These are phyloP conservation scores for Stomatorhinus ivindoensis DNA, from an alignment of 2,113 vertebrate species.

Conservation along the genomic window DNA sequence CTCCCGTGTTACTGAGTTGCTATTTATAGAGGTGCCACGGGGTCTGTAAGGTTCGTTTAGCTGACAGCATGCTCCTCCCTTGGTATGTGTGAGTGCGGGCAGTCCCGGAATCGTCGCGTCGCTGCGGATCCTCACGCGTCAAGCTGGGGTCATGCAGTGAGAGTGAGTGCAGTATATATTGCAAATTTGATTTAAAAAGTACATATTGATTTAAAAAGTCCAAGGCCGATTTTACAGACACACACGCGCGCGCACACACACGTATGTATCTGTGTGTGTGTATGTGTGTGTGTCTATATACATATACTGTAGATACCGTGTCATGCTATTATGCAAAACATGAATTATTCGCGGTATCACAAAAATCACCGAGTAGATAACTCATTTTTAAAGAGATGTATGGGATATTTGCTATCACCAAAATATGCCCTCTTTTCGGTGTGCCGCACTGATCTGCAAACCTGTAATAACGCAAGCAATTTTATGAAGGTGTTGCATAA, in stretches of 20 bases:
- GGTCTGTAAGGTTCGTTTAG: background rate
- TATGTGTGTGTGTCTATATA: background rate
- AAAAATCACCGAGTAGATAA: background rate
- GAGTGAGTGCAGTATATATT: background rate
- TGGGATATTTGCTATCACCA: background rate
- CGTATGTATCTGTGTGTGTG: no score
- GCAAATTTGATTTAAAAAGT: no score
- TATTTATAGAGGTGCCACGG: conserved; percentile 9
- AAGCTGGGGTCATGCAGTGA: background rate
- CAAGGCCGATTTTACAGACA: background rate
- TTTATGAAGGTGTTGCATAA: background rate
- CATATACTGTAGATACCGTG: background rate
- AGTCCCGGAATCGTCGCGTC: background rate
- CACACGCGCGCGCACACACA: no score
- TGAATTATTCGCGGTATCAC: background rate
- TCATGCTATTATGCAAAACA: background rate
- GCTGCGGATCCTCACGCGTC: background rate
- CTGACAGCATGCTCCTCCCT: conserved; percentile 9
- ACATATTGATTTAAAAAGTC: no score
- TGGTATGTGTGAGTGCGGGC: background rate
- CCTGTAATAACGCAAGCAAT: background rate
- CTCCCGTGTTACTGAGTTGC: background rate
- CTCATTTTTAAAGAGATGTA: background rate
- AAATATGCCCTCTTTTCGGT: background rate
- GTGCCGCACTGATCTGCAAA: background rate